Conservation (phyloP, 2,113 vertebrate genomes). For the Astur gentilis region DNA sequence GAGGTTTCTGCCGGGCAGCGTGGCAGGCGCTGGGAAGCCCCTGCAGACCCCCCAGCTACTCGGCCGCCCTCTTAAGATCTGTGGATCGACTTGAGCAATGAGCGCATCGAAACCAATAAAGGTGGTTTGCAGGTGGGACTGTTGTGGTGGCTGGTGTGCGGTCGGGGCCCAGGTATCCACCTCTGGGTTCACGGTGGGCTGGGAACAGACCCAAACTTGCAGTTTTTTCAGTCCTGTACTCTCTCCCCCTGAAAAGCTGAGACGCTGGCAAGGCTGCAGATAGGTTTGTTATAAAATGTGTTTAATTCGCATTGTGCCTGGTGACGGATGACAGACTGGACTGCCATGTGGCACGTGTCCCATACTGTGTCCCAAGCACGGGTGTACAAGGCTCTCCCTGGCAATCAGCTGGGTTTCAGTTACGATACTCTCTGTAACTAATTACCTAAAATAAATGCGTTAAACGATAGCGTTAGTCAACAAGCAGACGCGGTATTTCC, state of each 20-base stretch:
- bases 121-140: fast-evolving
- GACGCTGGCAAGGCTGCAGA: neutral
- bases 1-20: neutral
- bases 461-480: neutral
- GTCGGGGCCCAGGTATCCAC: fast-evolving
- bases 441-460: neutral
- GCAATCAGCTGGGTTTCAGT: neutral
- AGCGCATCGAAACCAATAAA: neutral
- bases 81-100: fast-evolving
- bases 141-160: neutral
- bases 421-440: neutral
- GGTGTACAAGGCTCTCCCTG: neutral
- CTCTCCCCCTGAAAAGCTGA: too few relatives aligned
- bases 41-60: fast-evolving
- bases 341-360: neutral
- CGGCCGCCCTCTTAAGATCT: fast-evolving
- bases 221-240: neutral
- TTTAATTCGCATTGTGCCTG: neutral
- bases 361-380: neutral
- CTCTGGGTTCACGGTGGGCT: neutral
- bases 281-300: neutral
- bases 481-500: neutral
- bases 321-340: neutral
- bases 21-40: neutral
- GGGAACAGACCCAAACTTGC: neutral